phyloP scores from a whole-genome alignment of 2,113 vertebrate genomes.

The Tetrao urogallus region DNA sequence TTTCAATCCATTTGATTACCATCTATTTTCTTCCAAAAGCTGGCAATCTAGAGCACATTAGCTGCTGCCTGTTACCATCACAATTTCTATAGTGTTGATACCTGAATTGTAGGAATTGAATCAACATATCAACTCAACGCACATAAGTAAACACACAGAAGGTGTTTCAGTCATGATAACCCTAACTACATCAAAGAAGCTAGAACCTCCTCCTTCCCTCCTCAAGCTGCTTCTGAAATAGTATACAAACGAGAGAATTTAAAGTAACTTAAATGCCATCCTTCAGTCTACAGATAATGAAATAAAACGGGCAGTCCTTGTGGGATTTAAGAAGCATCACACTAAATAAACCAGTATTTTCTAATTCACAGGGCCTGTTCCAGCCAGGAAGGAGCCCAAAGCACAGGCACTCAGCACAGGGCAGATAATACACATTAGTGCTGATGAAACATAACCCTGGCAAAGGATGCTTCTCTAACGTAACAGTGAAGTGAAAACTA shows the following conservation, averaged over 20 bases:
- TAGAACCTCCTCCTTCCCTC: background rate
- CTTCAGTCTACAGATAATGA: background rate
- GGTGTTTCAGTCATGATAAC: background rate
- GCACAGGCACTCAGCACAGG: background rate
- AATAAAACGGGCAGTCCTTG: background rate
- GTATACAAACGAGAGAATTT: background rate
- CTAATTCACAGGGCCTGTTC: background rate
- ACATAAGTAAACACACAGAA: conserved; percentile 1
- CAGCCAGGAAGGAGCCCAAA: background rate
- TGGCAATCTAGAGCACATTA: conserved; percentile 44
- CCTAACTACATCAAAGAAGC: background rate
- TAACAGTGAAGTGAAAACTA: background rate
- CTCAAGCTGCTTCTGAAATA: background rate
- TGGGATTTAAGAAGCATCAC: background rate
- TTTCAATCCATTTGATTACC: background rate
- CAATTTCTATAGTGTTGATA: conserved; percentile 10
- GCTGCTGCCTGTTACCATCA: conserved; percentile 11
- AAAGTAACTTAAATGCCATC: background rate
- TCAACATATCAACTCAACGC: background rate
- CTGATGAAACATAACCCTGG: background rate
- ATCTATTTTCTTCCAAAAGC: background rate
- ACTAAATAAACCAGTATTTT: background rate
- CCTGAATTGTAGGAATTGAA: background rate
- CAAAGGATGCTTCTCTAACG: background rate
- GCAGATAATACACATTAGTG: background rate